Evolutionary conservation across 2,113 vertebrate genomes (phyloP).

Genomic region (Toxostoma redivivum): DNA sequence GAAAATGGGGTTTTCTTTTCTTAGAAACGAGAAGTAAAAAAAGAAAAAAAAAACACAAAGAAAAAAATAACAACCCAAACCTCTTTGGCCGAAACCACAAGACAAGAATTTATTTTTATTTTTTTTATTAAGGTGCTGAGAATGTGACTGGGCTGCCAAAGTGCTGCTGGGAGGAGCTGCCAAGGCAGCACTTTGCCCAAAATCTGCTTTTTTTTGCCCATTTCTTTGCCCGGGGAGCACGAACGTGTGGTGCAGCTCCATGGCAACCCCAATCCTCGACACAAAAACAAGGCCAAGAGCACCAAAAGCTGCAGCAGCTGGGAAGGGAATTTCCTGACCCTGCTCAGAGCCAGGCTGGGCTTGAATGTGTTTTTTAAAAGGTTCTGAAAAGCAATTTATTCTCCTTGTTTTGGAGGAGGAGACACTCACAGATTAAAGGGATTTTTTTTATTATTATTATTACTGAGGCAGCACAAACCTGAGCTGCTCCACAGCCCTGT

Average conservation of each 20-base stretch:
- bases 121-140: neutral
- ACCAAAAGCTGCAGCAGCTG: neutral
- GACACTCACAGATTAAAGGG: neutral
- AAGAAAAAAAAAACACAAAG: neutral
- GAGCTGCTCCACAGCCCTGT: neutral
- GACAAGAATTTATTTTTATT: neutral
- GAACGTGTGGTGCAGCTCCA: neutral
- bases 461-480: neutral
- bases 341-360: neutral
- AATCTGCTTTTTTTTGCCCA: neutral
- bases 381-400: neutral
- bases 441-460: too few species aligned
- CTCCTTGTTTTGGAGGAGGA: neutral
- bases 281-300: neutral
- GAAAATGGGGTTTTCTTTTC: neutral
- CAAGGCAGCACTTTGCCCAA: neutral
- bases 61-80: too few species aligned
- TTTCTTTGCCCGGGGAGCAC: neutral
- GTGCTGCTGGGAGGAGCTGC: neutral
- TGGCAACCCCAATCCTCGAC: neutral
- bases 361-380: neutral
- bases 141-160: neutral
- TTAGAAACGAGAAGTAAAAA: conserved; percentile 1
- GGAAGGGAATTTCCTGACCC: neutral
- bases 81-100: neutral